These are phyloP conservation scores for Syngnathus floridae DNA, from an alignment of 2,113 vertebrate genomes.

Conservation along the genomic window DNA sequence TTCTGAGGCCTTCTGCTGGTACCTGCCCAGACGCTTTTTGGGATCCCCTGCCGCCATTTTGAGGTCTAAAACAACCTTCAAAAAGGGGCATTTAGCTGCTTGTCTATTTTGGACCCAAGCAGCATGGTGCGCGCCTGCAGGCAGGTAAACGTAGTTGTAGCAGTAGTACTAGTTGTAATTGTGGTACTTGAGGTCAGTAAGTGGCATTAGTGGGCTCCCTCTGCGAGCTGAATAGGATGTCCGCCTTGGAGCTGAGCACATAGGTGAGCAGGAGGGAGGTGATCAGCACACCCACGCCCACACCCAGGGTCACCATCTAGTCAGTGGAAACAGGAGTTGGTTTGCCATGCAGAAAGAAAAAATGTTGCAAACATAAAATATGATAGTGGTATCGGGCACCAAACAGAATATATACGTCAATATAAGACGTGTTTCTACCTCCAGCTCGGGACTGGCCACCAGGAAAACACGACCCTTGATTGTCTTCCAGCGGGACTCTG, in stretches of 20 bases:
- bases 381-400: too few relatives aligned
- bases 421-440: slow-evolving; percentile 65
- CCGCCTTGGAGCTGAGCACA: slow-evolving; percentile 84
- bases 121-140: slow-evolving; percentile 29
- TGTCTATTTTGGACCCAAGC: slow-evolving; percentile 23
- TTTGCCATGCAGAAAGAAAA: background rate
- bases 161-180: slow-evolving; percentile 30
- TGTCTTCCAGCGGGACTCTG: slow-evolving; percentile 90
- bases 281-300: slow-evolving; percentile 76
- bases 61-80: slow-evolving; percentile 8
- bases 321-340: background rate
- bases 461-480: slow-evolving; percentile 86
- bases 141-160: slow-evolving; percentile 11
- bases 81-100: slow-evolving; percentile 43
- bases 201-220: slow-evolving; percentile 73
- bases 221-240: slow-evolving; percentile 78
- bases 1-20: slow-evolving; percentile 37
- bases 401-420: background rate
- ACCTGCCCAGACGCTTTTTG: slow-evolving; percentile 37
- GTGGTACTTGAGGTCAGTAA: slow-evolving; percentile 73
- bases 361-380: background rate
- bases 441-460: slow-evolving; percentile 84
- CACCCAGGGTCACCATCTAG: slow-evolving; percentile 81
- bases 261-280: slow-evolving; percentile 81
- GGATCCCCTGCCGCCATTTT: slow-evolving; percentile 44